phyloP scores from a whole-genome alignment of 2,797 vertebrate genomes.

The Bothrops alternatus region DNA sequence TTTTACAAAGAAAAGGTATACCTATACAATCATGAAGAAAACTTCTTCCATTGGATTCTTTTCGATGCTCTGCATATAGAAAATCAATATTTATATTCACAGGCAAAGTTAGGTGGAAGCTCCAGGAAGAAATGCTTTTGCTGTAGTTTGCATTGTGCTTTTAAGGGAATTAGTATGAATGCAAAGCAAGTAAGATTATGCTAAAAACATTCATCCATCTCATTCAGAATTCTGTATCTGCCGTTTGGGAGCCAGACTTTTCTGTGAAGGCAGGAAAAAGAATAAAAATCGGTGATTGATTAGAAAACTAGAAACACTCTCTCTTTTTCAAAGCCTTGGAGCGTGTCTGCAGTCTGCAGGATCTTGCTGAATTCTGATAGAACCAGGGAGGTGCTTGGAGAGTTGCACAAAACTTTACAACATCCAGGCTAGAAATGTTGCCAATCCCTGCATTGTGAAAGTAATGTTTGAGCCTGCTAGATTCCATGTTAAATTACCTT shows the following conservation, averaged over 20 bases:
- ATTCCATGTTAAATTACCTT: not conserved
- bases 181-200: slow-evolving; percentile 35
- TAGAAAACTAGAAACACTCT: not conserved
- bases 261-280: not conserved
- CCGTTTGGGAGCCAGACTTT: not conserved
- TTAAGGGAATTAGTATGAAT: slow-evolving; percentile 35
- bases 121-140: slow-evolving; percentile 29
- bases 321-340: not conserved
- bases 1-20: slow-evolving; percentile 34
- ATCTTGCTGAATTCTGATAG: not conserved
- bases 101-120: slow-evolving; percentile 43
- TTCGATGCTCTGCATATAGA: slow-evolving; percentile 47
- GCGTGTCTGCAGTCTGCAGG: not conserved
- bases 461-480: not conserved
- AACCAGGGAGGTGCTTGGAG: not conserved
- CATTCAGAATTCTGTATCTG: not conserved
- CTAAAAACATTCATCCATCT: slow-evolving; percentile 18
- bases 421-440: not conserved
- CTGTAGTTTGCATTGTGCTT: slow-evolving; percentile 30
- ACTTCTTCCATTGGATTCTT: slow-evolving; percentile 36
- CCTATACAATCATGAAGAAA: slow-evolving; percentile 45
- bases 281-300: not conserved
- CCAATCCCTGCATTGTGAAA: not conserved
- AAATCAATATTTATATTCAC: slow-evolving; percentile 59
- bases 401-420: not conserved